Base-by-base conservation (phyloP, 2,113 vertebrate species). In the Halichoerus grypus region DNA sequence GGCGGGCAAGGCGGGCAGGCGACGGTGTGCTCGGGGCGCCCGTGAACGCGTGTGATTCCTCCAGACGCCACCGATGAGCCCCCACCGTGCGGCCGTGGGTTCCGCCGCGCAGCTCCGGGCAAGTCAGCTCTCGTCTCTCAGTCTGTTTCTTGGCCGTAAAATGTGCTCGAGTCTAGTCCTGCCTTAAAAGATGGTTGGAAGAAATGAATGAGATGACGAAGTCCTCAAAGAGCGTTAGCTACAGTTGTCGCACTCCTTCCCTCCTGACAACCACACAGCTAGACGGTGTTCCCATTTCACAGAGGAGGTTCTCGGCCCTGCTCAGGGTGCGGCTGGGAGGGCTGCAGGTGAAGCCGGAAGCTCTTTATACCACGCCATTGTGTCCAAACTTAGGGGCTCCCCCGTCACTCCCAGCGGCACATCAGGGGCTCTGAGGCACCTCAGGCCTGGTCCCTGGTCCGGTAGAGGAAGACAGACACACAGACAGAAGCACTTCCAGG, bases 41-140 rank as follows among this genome's bases (percentile, higher is more conserved):
- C n/a, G 3, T 3, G 13, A 69, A 55, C 15, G 24, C 24, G 28
- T 57, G 21, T 67, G 49, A 21, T 10, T 3, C 16, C 24, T 39
- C 1, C 0, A 21, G 59, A 63, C 1, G 0, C 57, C 6, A 3
- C 42, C 63, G 19, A 12, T 12, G 3, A 21, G 18, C 18, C 55
- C 31, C 42, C 2, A 0, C 49, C 0, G 0, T 7, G 28, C 2
- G 0, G 7, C 0, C 28, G 19, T 21, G n/a, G 10, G 24, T 31
- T 46, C 42, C n/a, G 31, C 31, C 4, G n/a, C 46, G 55, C 26
- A 59, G 12, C 80, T 53, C 46, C 3, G 31, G n/a, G 42, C 67
- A 85, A 67, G 49, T 69, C 65, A 4, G 24, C 42, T 57, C 95
- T 49, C 18, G 7, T 65, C 51, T 88, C 76, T 51, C 14, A 1